A percentile compares a stretch with the other conserved stretches of the same genome.
phyloP scores from a whole-genome alignment of 2,888 invertebrate genomes.

The Abscondita cerata region DNA sequence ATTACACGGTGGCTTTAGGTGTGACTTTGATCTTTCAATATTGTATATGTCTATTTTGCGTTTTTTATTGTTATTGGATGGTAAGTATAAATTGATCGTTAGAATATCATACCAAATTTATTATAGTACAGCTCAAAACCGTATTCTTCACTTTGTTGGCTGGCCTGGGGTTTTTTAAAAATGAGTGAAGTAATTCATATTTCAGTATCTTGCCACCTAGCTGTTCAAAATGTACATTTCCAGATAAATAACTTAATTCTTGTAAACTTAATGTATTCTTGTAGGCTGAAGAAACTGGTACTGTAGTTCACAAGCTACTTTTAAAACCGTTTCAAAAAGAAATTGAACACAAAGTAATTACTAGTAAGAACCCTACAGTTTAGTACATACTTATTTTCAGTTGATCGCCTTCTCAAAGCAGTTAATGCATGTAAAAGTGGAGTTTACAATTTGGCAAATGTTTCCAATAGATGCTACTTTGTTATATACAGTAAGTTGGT shows the following conservation, averaged over 20 bases:
- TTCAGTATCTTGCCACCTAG: conserved; percentile 17
- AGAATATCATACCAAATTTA: background rate
- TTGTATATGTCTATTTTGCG: conserved; percentile 32
- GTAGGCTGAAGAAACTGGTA: conserved; percentile 27
- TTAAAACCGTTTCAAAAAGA: conserved; percentile 23
- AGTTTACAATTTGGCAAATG: conserved; percentile 37
- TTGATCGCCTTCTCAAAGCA: conserved; percentile 41
- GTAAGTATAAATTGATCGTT: conserved; percentile 13
- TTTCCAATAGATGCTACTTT: conserved; percentile 39
- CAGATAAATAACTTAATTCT: no score
- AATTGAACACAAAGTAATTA: conserved; percentile 33
- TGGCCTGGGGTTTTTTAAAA: conserved; percentile 20
- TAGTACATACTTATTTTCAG: conserved; percentile 26
- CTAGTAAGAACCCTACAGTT: background rate
- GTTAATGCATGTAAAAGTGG: conserved; percentile 36
- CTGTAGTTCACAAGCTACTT: conserved; percentile 34
- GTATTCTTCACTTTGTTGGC: conserved; percentile 19
- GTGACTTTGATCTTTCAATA: conserved; percentile 31
- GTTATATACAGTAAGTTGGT: conserved; percentile 36
- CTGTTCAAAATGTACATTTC: conserved; percentile 8
- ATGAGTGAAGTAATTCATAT: conserved; percentile 22
- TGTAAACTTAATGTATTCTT: conserved; percentile 13
- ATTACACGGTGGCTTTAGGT: conserved; percentile 33
- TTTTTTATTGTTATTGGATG: conserved; percentile 40
- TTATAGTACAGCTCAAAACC: conserved; percentile 22